These are phyloP conservation scores for Semaprochilodus insignis DNA, from an alignment of 2,797 vertebrate genomes.

Conservation along the genomic window DNA sequence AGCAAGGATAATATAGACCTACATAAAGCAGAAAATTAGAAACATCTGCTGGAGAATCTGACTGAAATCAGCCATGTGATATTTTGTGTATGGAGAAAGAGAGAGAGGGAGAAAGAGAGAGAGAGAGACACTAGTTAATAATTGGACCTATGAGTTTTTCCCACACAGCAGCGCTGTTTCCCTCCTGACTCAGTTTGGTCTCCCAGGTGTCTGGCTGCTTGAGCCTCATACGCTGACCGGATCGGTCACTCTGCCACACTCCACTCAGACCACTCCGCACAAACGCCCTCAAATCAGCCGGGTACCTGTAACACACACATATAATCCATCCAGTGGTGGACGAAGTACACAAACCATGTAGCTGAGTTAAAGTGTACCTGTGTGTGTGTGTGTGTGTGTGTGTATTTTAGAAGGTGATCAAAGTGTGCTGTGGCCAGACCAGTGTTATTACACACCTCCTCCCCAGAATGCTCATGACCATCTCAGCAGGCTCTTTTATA, in stretches of 20 bases:
- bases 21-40: no score
- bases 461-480: constrained; percentile 86
- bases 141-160: constrained; percentile 85
- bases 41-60: no score
- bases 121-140: neutral
- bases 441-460: constrained; percentile 74
- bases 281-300: constrained; percentile 78
- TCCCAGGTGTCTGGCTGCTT: constrained; percentile 86
- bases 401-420: no score
- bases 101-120: neutral
- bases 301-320: constrained; percentile 78
- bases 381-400: no score
- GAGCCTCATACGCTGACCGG: constrained; percentile 87
- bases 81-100: neutral
- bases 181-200: constrained; percentile 78
- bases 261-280: constrained; percentile 82
- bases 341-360: no score
- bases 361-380: no score
- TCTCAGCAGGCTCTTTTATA: constrained; percentile 84
- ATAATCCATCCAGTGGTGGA: neutral
- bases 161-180: constrained; percentile 86
- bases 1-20: no score
- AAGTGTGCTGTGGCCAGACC: no score
- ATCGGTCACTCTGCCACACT: constrained; percentile 80
- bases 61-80: no score